Evolutionary conservation across 2,888 invertebrate species (phyloP), one percentile per base, ranked within the genome.

Genomic region (Cryptocephalus moraei): DNA sequence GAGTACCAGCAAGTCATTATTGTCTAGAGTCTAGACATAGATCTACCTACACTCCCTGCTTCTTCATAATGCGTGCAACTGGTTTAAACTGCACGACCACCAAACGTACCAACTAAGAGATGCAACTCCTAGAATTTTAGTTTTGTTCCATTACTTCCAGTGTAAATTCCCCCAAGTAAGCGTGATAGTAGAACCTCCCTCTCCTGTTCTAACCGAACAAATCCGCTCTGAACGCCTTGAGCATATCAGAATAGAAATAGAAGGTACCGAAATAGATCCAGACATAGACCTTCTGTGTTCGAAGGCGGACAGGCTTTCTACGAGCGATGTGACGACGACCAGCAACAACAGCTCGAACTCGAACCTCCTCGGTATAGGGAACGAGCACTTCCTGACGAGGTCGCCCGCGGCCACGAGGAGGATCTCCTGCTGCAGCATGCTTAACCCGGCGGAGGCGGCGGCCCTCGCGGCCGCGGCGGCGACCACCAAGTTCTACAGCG

Each of bases 361-460:
- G 9, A 81, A 82, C 58, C 69, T 79, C 9, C 64, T 82, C 41
- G 72, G 71, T 43, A 76, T 81, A 43, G 82, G 82, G 62, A 75
- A 78, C 41, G 82, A 83, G 57, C 74, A 76, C 55, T 82, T 82
- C 58, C 69, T 84, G 22, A 85, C 81, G 55, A 82, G 82, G 61
- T 88, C 89, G 1, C 87, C 89, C 4, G 86, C 90, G 46, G 90
- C 91, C 9, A 89, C 91, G 8, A 78, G 93, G 52, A 75, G 93
- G 56, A 92, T 94, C 65, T 92, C 92, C 54, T 91, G 91, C 67
- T 91, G 92, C 49, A 91, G 91, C 62, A 81, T 91, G 55, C 80
- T 91, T 62, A 91, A 87, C 66, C 81, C 82, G 4, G 80, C 78
- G 40, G 84, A 82, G 64, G 75, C 78, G 13, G 73, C 78, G 1